Evolutionary conservation across 2,113 vertebrate genomes (phyloP).

Genomic region (Antigone vipio): DNA sequence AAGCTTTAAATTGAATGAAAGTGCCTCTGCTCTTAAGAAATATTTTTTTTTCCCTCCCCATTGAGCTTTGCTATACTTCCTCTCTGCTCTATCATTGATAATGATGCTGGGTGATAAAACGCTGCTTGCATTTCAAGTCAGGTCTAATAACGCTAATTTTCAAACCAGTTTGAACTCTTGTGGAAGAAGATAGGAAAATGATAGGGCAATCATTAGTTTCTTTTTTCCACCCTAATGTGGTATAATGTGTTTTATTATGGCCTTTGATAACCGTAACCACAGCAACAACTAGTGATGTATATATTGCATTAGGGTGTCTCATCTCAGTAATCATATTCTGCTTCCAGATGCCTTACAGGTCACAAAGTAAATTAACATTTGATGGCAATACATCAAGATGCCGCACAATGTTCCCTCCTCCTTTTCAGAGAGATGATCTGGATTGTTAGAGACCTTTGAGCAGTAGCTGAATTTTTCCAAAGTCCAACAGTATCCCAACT

Average conservation of each 20-base stretch:
- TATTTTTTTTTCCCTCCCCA: neutral
- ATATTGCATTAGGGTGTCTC: neutral
- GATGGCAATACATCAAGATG: neutral
- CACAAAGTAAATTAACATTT: slow-evolving; percentile 12
- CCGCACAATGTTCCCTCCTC: neutral
- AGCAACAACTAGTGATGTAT: slow-evolving; percentile 7
- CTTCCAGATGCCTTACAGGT: neutral
- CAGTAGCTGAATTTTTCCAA: neutral
- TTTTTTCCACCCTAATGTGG: neutral
- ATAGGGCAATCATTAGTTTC: neutral
- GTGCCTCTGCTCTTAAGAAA: neutral
- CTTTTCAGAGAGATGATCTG: neutral
- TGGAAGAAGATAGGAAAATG: neutral
- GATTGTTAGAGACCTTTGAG: neutral
- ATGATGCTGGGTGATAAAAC: neutral
- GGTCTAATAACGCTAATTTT: neutral
- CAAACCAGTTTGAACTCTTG: neutral
- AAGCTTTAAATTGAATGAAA: neutral
- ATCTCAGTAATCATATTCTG: slow-evolving; percentile 13
- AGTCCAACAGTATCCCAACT: neutral
- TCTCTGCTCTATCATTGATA: neutral
- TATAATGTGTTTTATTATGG: neutral
- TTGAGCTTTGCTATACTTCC: neutral
- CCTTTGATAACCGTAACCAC: slow-evolving; percentile 7
- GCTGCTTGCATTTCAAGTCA: neutral